A percentile compares a stretch with the other conserved stretches of the same genome.
Evolutionary conservation across 1,140 invertebrate genomes (phyloP).

Genomic region (Trichogramma pretiosum): DNA sequence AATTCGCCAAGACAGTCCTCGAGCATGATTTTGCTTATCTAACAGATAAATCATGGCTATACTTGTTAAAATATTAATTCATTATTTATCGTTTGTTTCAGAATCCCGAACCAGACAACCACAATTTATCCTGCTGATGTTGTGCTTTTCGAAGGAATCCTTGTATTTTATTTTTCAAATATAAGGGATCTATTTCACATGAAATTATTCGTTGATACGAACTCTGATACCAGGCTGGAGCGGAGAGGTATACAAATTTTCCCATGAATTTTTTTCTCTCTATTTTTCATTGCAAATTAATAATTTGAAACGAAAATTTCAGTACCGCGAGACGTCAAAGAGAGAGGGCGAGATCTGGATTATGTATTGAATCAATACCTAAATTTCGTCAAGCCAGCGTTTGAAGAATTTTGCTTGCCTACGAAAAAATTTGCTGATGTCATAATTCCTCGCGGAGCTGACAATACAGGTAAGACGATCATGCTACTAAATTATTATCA

Average conservation of each 20-base stretch:
- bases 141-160: constrained; percentile 93
- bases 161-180: constrained; percentile 95
- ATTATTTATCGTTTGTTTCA: no score
- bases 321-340: constrained; percentile 91
- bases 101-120: constrained; percentile 60
- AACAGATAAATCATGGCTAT: no score
- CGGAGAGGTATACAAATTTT: constrained; percentile 67
- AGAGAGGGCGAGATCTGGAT: constrained; percentile 86
- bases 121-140: constrained; percentile 96
- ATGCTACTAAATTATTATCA: no score
- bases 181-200: constrained; percentile 94
- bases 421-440: constrained; percentile 99
- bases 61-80: no score
- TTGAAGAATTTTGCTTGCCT: constrained; percentile 98
- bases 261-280: constrained; percentile 16
- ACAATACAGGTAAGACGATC: constrained; percentile 82
- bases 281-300: constrained; percentile 13
- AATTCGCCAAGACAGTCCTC: no score
- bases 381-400: constrained; percentile 95
- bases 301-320: constrained; percentile 1
- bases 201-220: constrained; percentile 98
- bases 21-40: no score
- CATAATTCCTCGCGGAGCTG: constrained; percentile 94
- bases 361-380: constrained; percentile 94
- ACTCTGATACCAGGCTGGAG: constrained; percentile 92